Percentiles rank a stretch among this genome's conserved stretches.
Evolutionary conservation across 1,140 invertebrate species (phyloP).

Genomic region (Drosophila rufa): DNA sequence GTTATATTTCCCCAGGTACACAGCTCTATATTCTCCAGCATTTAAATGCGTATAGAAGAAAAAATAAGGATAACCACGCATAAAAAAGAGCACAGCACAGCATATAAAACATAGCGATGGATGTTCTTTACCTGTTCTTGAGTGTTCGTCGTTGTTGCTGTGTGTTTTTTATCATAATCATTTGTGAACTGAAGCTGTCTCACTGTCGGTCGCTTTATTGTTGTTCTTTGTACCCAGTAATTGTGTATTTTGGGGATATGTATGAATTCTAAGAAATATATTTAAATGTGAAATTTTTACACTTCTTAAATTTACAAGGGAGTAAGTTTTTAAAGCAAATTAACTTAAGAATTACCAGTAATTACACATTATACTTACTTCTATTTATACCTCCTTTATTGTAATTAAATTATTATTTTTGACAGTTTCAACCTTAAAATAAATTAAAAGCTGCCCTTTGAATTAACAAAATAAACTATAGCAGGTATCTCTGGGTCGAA

Average conservation of each 20-base stretch:
- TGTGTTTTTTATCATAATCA: conserved; percentile 69
- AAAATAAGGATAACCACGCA: conserved; percentile 17
- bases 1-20: not conserved
- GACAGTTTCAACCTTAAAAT: no score
- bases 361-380: no score
- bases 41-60: conserved; percentile 38
- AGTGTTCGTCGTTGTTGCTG: conserved; percentile 38
- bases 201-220: conserved; percentile 4
- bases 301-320: no score
- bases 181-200: conserved; percentile 61
- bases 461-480: not conserved
- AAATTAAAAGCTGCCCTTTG: not conserved
- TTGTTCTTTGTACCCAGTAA: not conserved
- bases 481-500: not conserved
- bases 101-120: conserved; percentile 51
- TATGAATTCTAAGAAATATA: not conserved
- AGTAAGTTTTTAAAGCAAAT: no score
- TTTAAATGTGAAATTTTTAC: not conserved
- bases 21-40: conserved; percentile 4
- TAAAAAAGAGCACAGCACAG: conserved; percentile 29
- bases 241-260: not conserved
- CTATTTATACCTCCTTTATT: no score
- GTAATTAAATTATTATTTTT: no score
- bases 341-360: no score
- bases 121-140: conserved; percentile 72